phyloP scores from a whole-genome alignment of 2,888 invertebrate genomes.

The Iphiclides podalirius region DNA sequence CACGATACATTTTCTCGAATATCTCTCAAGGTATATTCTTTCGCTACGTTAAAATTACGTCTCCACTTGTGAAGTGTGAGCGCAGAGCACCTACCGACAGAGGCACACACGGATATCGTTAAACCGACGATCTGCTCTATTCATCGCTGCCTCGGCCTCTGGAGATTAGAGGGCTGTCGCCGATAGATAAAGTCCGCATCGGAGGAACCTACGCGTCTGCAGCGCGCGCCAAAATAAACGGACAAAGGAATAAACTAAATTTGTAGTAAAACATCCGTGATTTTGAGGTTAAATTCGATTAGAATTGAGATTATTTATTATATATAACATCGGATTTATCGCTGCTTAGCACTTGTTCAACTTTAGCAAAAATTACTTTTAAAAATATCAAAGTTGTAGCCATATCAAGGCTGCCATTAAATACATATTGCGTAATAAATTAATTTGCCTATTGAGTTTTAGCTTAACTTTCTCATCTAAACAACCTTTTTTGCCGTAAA shows the following conservation, averaged over 20 bases:
- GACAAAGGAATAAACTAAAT: background rate
- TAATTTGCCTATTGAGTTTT: no score
- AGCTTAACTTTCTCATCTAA: no score
- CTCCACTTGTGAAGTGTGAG: constrained; percentile 7
- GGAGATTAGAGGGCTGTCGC: constrained; percentile 32
- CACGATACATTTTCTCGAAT: constrained; percentile 17
- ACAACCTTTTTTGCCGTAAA: no score
- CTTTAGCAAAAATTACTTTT: no score
- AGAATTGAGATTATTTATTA: no score
- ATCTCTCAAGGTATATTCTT: constrained; percentile 19
- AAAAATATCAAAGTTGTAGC: no score
- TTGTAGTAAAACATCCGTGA: no score
- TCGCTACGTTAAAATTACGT: constrained; percentile 7
- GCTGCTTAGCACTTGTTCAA: no score
- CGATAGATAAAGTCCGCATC: constrained; percentile 41
- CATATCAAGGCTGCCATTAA: no score
- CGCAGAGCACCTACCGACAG: constrained; percentile 14
- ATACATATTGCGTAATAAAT: no score
- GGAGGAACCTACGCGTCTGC: constrained; percentile 30
- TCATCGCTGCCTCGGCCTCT: constrained; percentile 26
- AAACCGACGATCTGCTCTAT: constrained; percentile 28
- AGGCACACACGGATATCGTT: constrained; percentile 15
- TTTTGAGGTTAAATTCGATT: no score
- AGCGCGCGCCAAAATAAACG: constrained; percentile 27
- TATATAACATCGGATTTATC: no score